Evolutionary conservation across 2,113 vertebrate genomes (phyloP).

Genomic region (Rhodinocichla rosea): DNA sequence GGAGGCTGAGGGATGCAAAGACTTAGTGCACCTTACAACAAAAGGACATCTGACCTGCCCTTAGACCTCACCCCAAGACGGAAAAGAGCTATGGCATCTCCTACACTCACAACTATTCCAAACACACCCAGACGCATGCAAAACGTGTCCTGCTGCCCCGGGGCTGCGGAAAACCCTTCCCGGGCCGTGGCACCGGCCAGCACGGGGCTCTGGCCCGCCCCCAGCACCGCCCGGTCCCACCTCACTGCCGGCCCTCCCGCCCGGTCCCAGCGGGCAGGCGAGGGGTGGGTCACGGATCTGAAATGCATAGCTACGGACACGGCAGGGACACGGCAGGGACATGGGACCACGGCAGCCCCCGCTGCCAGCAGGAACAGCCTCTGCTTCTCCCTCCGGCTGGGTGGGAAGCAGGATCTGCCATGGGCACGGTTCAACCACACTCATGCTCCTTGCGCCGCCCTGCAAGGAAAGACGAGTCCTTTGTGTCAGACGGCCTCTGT

Average conservation of each 20-base stretch:
- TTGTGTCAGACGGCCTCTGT: slow-evolving; percentile 47
- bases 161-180: background rate
- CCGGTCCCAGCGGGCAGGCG: background rate
- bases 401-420: slow-evolving; percentile 67
- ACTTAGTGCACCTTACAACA: slow-evolving; percentile 51
- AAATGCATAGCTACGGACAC: slow-evolving; percentile 54
- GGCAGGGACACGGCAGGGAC: background rate
- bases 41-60: slow-evolving; percentile 38
- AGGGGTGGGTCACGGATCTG: background rate
- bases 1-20: background rate
- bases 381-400: background rate
- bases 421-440: slow-evolving; percentile 42
- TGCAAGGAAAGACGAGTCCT: slow-evolving; percentile 15
- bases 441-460: slow-evolving; percentile 27
- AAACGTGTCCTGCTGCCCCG: background rate
- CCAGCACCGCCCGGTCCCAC: background rate
- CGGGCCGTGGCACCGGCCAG: accelerated
- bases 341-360: background rate
- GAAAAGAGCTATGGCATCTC: slow-evolving; percentile 49
- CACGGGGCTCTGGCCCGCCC: background rate
- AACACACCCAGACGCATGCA: slow-evolving; percentile 56
- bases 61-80: slow-evolving; percentile 24
- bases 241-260: background rate
- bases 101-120: slow-evolving; percentile 48
- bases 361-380: slow-evolving; percentile 7